Conservation (phyloP, 2,797 vertebrate genomes). For the Spinibarbus caldwelli region DNA sequence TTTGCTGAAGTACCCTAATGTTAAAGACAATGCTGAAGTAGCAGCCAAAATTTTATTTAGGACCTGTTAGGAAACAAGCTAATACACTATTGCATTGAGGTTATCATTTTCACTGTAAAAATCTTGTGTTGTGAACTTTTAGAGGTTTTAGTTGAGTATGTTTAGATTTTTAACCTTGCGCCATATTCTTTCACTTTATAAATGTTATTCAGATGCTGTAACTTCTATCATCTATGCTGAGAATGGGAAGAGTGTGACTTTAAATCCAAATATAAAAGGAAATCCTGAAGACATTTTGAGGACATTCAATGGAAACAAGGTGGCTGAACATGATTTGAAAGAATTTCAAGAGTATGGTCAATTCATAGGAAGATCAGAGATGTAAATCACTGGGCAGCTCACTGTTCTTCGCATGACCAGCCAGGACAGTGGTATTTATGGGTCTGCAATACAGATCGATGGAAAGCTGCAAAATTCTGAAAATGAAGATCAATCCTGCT, state of each 20-base stretch:
- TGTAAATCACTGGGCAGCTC: conserved; percentile 63
- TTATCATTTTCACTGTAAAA: neutral
- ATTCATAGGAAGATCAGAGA: conserved; percentile 45
- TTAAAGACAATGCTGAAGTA: neutral
- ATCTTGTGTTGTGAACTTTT: neutral
- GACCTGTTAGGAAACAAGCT: neutral
- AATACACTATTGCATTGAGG: neutral
- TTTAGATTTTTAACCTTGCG: neutral
- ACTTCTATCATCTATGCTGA: neutral
- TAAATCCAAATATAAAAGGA: conserved; percentile 5
- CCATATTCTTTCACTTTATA: neutral
- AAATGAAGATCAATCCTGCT: conserved; percentile 8
- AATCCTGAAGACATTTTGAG: conserved; percentile 62
- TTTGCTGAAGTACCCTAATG: neutral
- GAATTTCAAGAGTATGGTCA: neutral
- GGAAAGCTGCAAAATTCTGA: rapidly evolving
- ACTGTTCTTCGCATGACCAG: conserved; percentile 39
- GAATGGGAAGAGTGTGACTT: neutral
- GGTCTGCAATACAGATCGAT: conserved; percentile 30
- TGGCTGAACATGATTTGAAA: conserved; percentile 55
- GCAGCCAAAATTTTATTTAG: neutral
- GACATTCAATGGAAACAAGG: conserved; percentile 64
- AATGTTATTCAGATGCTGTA: neutral
- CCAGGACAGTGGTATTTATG: conserved; percentile 67
- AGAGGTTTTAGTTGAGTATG: neutral